phyloP scores from a whole-genome alignment of 1,140 invertebrate genomes.

The Lithobius niger region DNA sequence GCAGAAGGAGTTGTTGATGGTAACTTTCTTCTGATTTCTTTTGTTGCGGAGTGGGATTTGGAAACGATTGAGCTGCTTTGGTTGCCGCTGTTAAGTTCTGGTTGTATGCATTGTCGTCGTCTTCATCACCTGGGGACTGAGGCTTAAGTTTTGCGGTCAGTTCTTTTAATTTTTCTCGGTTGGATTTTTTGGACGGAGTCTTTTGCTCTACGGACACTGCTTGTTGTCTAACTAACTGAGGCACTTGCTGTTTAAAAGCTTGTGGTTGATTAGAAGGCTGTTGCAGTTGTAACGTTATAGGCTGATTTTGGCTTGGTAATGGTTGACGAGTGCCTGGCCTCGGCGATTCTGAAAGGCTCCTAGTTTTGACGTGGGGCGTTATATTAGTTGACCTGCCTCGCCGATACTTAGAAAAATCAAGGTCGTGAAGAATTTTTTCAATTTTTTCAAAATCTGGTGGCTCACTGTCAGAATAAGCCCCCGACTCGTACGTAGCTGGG shows the following conservation, averaged over 20 bases:
- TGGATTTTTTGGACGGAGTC: constrained; percentile 22
- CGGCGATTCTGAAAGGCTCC: constrained; percentile 5
- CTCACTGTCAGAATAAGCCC: constrained; percentile 13
- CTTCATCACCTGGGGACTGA: too few relatives aligned
- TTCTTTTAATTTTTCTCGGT: constrained; percentile 48
- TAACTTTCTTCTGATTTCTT: background rate
- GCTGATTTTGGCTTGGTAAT: constrained; percentile 26
- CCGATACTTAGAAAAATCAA: constrained; percentile 42
- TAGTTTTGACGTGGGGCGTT: background rate
- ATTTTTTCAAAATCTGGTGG: constrained; percentile 15
- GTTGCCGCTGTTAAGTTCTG: too few relatives aligned
- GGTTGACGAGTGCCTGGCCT: constrained; percentile 15
- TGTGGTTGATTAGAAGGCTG: constrained; percentile 28
- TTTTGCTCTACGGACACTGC: background rate
- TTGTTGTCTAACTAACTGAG: constrained; percentile 16
- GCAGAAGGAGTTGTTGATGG: constrained; percentile 39
- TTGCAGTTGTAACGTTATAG: constrained; percentile 15
- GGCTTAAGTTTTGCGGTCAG: constrained; percentile 53
- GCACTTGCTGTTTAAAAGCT: too few relatives aligned
- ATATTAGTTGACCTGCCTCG: background rate
- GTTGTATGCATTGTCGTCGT: too few relatives aligned
- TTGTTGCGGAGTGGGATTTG: background rate
- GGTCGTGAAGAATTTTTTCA: constrained; percentile 47
- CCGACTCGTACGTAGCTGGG: background rate
- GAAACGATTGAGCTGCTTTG: too few relatives aligned